phyloP scores from a whole-genome alignment of 2,888 invertebrate genomes.

The Patella pellucida region DNA sequence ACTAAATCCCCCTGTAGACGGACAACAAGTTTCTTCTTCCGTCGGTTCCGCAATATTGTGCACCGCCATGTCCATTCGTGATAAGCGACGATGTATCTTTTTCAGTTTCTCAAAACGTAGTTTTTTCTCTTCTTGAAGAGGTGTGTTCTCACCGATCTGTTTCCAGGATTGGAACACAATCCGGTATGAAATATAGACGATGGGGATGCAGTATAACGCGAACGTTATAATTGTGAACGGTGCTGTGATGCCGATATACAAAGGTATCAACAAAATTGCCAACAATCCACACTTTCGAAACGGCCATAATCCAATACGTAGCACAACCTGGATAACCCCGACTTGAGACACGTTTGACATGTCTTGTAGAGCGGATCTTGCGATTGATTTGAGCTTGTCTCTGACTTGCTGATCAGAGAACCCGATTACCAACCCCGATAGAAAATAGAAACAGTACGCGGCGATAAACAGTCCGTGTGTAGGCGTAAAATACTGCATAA shows the following conservation, averaged over 20 bases:
- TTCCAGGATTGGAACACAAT: slow-evolving; percentile 59
- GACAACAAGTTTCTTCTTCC: slow-evolving; percentile 43
- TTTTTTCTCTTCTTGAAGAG: slow-evolving; percentile 36
- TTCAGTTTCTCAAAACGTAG: slow-evolving; percentile 39
- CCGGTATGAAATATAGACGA: slow-evolving; percentile 61
- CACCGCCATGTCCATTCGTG: slow-evolving; percentile 45
- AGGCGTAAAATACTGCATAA: slow-evolving; percentile 64
- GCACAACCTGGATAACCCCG: slow-evolving; percentile 57
- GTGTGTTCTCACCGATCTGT: slow-evolving; percentile 41
- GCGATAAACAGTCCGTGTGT: slow-evolving; percentile 61
- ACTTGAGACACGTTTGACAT: slow-evolving; percentile 62
- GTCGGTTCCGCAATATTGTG: slow-evolving; percentile 35
- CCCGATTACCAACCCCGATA: slow-evolving; percentile 55
- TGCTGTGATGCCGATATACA: slow-evolving; percentile 53
- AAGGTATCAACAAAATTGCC: slow-evolving; percentile 55
- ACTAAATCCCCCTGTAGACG: slow-evolving; percentile 27
- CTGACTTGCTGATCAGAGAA: slow-evolving; percentile 43
- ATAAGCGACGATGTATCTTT: slow-evolving; percentile 44
- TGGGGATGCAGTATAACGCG: slow-evolving; percentile 62
- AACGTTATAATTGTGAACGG: slow-evolving; percentile 56
- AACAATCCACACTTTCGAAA: slow-evolving; percentile 63
- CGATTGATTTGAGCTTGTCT: slow-evolving; percentile 56
- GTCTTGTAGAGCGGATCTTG: slow-evolving; percentile 59
- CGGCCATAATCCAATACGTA: slow-evolving; percentile 62
- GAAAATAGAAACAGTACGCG: slow-evolving; percentile 60